Evolutionary conservation across 1,140 invertebrate genomes (phyloP).

Genomic region (Portunus trituberculatus): DNA sequence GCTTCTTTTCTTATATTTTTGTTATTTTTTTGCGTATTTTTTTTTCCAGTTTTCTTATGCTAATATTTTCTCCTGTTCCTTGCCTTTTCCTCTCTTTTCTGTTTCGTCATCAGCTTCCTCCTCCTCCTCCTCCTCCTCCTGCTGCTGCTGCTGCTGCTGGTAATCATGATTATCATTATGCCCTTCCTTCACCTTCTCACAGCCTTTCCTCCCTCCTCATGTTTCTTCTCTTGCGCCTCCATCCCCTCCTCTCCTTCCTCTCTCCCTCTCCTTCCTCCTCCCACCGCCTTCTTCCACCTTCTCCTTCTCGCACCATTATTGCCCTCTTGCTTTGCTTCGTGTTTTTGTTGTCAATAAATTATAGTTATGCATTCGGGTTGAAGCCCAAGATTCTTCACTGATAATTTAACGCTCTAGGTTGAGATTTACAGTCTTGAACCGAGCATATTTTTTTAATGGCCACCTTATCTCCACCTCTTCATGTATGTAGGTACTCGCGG

Average conservation of each 20-base stretch:
- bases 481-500: background rate
- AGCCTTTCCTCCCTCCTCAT: background rate
- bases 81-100: background rate
- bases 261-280: background rate
- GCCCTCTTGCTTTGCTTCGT: background rate
- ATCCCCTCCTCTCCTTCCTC: background rate
- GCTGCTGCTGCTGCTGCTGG: background rate
- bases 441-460: constrained; percentile 1
- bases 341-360: constrained; percentile 14
- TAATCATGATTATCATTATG: background rate
- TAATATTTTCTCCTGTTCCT: background rate
- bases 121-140: background rate
- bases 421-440: background rate
- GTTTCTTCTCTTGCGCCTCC: background rate
- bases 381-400: constrained; percentile 13
- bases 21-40: no score
- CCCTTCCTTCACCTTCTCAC: background rate
- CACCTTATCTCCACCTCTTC: background rate
- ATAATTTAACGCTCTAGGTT: background rate
- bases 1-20: no score
- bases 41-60: no score
- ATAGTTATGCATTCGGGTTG: constrained; percentile 13
- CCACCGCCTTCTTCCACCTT: background rate
- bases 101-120: background rate
- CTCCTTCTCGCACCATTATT: background rate